Conservation (phyloP, 2,888 invertebrate species). For the Acleris cristana region DNA sequence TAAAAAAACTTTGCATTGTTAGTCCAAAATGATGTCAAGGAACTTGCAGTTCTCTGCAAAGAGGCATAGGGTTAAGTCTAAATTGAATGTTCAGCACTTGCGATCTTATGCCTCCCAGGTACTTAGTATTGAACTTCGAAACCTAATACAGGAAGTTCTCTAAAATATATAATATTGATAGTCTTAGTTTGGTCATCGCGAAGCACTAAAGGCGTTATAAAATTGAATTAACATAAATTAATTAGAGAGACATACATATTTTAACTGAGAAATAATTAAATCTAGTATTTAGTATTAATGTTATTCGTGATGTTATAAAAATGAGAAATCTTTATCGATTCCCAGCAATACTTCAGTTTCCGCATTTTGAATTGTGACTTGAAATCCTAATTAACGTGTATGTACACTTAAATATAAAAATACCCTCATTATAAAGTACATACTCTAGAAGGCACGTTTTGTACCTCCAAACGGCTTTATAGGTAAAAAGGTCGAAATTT, state of each 20-base stretch:
- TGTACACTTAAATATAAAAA: constrained; percentile 66
- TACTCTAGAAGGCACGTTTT: constrained; percentile 72
- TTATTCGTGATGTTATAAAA: constrained; percentile 32
- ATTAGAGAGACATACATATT: constrained; percentile 33
- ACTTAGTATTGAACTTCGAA: constrained; percentile 1
- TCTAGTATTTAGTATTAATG: constrained; percentile 9
- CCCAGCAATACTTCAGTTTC: constrained; percentile 1
- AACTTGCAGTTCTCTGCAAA: no score
- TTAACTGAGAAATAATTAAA: constrained; percentile 22
- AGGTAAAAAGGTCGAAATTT: constrained; percentile 32
- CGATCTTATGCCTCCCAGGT: no score
- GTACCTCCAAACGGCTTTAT: constrained; percentile 69
- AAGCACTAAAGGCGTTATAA: constrained; percentile 32
- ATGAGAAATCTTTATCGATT: constrained; percentile 14
- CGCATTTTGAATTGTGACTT: constrained; percentile 46
- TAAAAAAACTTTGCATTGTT: background rate
- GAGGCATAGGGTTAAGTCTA: no score
- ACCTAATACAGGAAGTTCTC: background rate
- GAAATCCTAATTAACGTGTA: constrained; percentile 50
- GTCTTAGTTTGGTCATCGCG: constrained; percentile 25
- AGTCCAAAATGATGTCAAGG: no score
- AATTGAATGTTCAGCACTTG: no score
- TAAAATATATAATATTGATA: background rate
- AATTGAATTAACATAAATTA: constrained; percentile 37
- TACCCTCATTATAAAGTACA: constrained; percentile 73